Evolutionary conservation across 2,113 vertebrate species (phyloP).

Genomic region (Takifugu bimaculatus): DNA sequence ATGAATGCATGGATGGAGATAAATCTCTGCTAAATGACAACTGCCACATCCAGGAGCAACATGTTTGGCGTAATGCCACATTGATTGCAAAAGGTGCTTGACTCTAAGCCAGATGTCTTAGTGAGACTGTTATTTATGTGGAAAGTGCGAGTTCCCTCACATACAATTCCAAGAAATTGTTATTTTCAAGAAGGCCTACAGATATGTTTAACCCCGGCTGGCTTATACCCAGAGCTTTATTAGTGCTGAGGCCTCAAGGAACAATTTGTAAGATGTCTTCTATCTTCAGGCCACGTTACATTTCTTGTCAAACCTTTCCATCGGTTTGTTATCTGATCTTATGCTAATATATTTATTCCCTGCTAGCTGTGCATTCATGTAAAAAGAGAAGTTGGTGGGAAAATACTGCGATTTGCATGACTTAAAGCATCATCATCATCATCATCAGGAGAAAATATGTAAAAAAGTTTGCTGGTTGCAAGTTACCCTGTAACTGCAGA

Average conservation of each 20-base stretch:
- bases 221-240: neutral
- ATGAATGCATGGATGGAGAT: slow-evolving; percentile 24
- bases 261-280: neutral
- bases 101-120: slow-evolving; percentile 21
- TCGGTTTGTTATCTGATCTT: too few relatives aligned
- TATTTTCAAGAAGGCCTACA: neutral
- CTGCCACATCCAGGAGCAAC: slow-evolving; percentile 38
- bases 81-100: neutral
- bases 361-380: too few relatives aligned
- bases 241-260: neutral
- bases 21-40: slow-evolving; percentile 49
- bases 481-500: too few relatives aligned
- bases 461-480: too few relatives aligned
- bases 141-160: neutral
- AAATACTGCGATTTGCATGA: too few relatives aligned
- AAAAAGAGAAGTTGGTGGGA: too few relatives aligned
- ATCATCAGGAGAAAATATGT: too few relatives aligned
- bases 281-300: neutral
- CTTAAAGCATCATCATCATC: too few relatives aligned
- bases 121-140: slow-evolving; percentile 2
- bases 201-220: too few relatives aligned
- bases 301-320: neutral
- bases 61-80: slow-evolving; percentile 37
- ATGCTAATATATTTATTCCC: too few relatives aligned
- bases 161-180: neutral